These are phyloP conservation scores for human DNA, from an alignment of 2,113 vertebrate genomes.

Conservation along the genomic window DNA sequence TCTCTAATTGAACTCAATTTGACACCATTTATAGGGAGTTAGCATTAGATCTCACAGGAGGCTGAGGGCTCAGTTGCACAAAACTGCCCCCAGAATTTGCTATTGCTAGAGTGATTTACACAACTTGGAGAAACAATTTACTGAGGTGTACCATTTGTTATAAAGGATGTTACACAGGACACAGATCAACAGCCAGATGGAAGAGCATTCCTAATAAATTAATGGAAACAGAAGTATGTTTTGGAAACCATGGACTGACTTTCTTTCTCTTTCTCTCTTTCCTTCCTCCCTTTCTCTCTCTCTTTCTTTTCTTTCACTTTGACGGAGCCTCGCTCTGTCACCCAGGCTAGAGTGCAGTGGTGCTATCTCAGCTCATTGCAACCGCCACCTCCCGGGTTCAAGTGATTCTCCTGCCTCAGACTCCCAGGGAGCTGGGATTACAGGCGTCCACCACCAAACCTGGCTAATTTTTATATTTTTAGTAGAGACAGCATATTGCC, in stretches of 20 bases:
- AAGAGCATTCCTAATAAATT: background rate
- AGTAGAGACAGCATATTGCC: no score
- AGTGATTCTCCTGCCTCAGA: no score
- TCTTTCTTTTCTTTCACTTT: no score
- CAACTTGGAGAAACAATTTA: background rate
- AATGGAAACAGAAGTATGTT: background rate
- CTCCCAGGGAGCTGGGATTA: no score
- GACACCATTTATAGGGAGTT: background rate
- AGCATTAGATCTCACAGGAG: background rate
- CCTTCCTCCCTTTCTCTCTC: no score
- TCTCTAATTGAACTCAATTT: background rate
- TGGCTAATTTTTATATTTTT: no score
- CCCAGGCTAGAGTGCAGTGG: no score
- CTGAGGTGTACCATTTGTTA: background rate
- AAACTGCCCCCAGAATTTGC: background rate
- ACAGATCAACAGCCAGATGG: background rate
- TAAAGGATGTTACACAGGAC: background rate
- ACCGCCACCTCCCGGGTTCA: no score
- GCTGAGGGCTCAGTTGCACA: background rate
- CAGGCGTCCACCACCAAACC: no score
- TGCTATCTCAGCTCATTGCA: no score
- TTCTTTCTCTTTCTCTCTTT: no score
- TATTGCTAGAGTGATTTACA: background rate
- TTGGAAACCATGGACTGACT: background rate
- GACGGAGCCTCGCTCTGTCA: no score